Conservation (phyloP, 2,113 vertebrate genomes). For the Erinaceus europaeus region DNA sequence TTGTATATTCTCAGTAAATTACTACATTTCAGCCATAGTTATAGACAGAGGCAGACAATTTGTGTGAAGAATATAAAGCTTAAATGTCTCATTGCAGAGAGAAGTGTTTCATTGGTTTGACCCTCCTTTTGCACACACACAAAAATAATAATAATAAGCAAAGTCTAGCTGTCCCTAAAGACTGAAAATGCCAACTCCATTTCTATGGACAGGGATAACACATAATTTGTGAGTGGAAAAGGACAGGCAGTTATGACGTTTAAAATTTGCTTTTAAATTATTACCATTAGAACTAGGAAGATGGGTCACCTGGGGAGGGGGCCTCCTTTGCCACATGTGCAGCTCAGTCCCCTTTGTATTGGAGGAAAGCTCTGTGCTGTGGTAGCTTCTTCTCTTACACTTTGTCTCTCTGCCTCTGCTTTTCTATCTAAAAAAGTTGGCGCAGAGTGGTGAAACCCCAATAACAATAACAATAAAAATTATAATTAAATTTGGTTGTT, state of each 20-base stretch:
- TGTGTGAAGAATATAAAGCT: background rate
- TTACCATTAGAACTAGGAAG: background rate
- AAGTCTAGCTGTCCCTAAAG: constrained; percentile 9
- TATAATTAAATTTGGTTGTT: background rate
- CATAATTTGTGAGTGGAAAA: background rate
- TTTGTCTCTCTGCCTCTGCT: too few relatives aligned
- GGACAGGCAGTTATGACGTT: background rate
- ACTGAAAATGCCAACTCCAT: background rate
- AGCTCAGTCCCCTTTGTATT: background rate
- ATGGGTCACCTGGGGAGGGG: background rate
- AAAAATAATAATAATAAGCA: background rate
- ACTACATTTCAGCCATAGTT: background rate
- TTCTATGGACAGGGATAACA: background rate
- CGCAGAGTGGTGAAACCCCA: too few relatives aligned
- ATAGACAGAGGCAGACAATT: background rate
- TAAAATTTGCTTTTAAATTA: background rate
- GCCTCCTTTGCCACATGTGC: background rate
- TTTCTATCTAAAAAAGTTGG: too few relatives aligned
- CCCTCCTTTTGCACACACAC: background rate
- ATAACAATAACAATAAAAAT: too few relatives aligned
- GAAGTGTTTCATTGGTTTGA: background rate
- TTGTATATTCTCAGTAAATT: constrained; percentile 3
- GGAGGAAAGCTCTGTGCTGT: too few relatives aligned
- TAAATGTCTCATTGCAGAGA: background rate
- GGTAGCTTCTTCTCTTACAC: too few relatives aligned